Evolutionary conservation across 2,888 invertebrate species (phyloP), one percentile per base, ranked within the genome.

Genomic region (Lypha dubia): DNA sequence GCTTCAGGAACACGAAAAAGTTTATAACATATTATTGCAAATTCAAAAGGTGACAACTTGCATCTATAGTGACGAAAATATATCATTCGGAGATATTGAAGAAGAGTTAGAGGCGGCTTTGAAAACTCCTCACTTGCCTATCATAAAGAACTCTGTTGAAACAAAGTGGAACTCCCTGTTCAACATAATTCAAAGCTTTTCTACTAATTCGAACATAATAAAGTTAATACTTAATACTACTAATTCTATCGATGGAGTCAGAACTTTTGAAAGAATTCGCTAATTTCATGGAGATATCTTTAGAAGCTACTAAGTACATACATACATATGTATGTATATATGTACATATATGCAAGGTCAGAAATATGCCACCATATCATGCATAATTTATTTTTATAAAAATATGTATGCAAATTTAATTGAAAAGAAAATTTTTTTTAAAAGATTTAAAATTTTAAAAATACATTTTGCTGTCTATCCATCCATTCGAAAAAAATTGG

Each of bases 211-310:
- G 5, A 41, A 56, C 15, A 11, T 20, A 15, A 58, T 71, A 22
- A 71, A 58, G 6, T 17, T 71, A 4, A 13, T 71, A 22, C 58
- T 44, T 2, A 44, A 58, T 38, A 71, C n/a, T 71, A 3, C 1
- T 71, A 71, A 58, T 58, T 44, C 44, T 32, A 28, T n/a, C 38
- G 7, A 58, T 71, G 71, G 28, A 58, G 20, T 11, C 44, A 58
- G 58, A 71, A 20, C 11, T 71, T 20, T 22, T 71, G 13, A 71
- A 71, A 58, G 71, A 71, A 13, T 71, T 71, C 20, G 44, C 9
- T 5, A 44, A 28, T 7, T 58, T 71, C 58, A n/a, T 71, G 2
- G n/a, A 22, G 28, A 46, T 71, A 44, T 71, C 44, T 71, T 24
- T 24, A 1, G 71, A 71, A n/a, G 41, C 58, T 7, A 71, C 58